phyloP scores from a whole-genome alignment of 1,140 invertebrate genomes.

The Gonatopus flavifemur region DNA sequence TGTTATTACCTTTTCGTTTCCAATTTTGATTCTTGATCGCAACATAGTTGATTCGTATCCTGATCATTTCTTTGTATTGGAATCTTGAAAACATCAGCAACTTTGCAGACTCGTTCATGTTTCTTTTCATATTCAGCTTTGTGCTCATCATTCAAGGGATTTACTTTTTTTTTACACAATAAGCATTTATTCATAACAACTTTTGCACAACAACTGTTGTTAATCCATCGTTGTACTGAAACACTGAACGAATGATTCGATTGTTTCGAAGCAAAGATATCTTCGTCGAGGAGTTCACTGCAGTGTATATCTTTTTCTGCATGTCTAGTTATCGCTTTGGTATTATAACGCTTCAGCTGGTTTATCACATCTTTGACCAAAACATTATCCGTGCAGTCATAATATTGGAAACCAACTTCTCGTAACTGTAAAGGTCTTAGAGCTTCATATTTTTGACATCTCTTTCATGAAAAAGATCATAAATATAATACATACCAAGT shows the following conservation, averaged over 20 bases:
- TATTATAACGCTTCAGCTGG: conserved; percentile 31
- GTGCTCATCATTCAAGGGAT: conserved; percentile 15
- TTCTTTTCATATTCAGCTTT: conserved; percentile 16
- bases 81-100: conserved; percentile 40
- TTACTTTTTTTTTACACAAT: conserved; percentile 30
- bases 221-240: conserved; percentile 50
- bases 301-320: conserved; percentile 32
- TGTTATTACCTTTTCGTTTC: conserved; percentile 20
- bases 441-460: neutral
- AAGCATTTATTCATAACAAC: conserved; percentile 50
- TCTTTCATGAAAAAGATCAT: neutral
- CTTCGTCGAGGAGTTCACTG: conserved; percentile 25
- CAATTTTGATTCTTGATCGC: conserved; percentile 20
- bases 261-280: conserved; percentile 13
- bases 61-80: conserved; percentile 14
- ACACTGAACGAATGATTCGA: conserved; percentile 23
- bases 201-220: conserved; percentile 51
- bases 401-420: conserved; percentile 68
- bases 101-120: conserved; percentile 34
- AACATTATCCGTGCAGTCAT: conserved; percentile 63
- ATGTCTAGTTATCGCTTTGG: conserved; percentile 24
- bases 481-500: conserved; percentile 59
- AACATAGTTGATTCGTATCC: conserved; percentile 31
- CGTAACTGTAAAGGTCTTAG: conserved; percentile 44
- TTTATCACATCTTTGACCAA: conserved; percentile 51